phyloP scores from a whole-genome alignment of 2,797 vertebrate genomes.

The Argyrosomus regius region DNA sequence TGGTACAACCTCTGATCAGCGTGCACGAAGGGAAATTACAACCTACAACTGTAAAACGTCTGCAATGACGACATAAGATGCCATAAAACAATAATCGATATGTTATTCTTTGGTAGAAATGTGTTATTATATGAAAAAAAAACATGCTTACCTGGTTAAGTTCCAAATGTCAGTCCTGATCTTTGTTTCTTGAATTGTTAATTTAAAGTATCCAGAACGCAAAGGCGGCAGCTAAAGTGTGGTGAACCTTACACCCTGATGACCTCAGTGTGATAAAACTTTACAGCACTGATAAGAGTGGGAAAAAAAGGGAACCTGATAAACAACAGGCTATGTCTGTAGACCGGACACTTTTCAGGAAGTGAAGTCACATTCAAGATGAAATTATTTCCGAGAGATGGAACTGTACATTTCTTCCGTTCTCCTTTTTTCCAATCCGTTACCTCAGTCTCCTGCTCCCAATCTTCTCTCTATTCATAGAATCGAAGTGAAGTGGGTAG shows the following conservation, averaged over 20 bases:
- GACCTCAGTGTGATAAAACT: conserved; percentile 46
- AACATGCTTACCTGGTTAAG: conserved; percentile 56
- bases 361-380: conserved; percentile 58
- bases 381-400: conserved; percentile 31
- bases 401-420: conserved; percentile 23
- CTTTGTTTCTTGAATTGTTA: not conserved
- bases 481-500: conserved; percentile 49
- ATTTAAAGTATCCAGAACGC: conserved; percentile 1
- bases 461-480: conserved; percentile 60
- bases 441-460: conserved; percentile 14
- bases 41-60: not conserved
- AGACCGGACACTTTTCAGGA: conserved; percentile 48
- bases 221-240: conserved; percentile 19
- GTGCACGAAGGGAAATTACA: not conserved
- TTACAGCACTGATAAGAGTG: conserved; percentile 60
- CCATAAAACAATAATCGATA: not conserved
- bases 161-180: conserved; percentile 29
- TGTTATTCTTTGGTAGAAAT: not conserved
- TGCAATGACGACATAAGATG: not conserved
- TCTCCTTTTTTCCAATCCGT: conserved; percentile 39
- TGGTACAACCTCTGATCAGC: not conserved
- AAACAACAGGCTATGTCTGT: not conserved
- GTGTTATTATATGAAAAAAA: conserved; percentile 1
- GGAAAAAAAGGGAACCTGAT: conserved; percentile 19
- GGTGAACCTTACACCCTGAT: conserved; percentile 31